A percentile compares a stretch with the other conserved stretches of the same genome.
phyloP scores from a whole-genome alignment of 1,140 invertebrate species.

The Temnothorax nylanderi region DNA sequence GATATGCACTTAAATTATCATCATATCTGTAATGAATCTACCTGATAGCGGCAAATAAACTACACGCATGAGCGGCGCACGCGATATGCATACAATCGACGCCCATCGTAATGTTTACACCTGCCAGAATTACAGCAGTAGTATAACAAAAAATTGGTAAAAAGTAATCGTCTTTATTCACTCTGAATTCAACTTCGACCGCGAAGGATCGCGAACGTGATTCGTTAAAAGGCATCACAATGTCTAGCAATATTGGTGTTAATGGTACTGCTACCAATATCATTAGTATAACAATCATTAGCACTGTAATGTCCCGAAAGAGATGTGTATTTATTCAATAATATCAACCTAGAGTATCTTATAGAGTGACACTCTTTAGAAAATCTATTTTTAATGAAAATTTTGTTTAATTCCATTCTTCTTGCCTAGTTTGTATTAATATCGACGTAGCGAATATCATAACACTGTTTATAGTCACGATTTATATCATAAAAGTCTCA shows the following conservation, averaged over 20 bases:
- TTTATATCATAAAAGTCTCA: neutral
- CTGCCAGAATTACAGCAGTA: neutral
- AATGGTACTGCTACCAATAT: neutral
- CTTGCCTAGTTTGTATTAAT: neutral
- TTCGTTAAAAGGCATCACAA: neutral
- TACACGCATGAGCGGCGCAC: conserved; percentile 23
- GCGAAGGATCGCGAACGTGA: conserved; percentile 20
- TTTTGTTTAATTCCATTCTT: neutral
- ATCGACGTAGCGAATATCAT: neutral
- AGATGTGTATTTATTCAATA: neutral
- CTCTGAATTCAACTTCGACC: conserved; percentile 7
- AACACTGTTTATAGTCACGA: neutral
- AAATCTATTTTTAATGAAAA: too few relatives aligned
- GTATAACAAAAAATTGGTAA: neutral
- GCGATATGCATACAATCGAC: conserved; percentile 21
- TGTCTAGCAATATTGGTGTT: neutral
- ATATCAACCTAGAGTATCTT: neutral
- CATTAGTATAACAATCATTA: neutral
- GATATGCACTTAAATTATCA: neutral
- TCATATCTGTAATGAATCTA: neutral
- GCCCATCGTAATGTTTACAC: neutral
- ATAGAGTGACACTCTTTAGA: too few relatives aligned
- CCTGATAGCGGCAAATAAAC: conserved; percentile 37
- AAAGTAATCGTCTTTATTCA: neutral
- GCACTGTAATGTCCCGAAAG: neutral